Evolutionary conservation across 2,113 vertebrate species (phyloP).

Genomic region (Pachypanchax playfairii): DNA sequence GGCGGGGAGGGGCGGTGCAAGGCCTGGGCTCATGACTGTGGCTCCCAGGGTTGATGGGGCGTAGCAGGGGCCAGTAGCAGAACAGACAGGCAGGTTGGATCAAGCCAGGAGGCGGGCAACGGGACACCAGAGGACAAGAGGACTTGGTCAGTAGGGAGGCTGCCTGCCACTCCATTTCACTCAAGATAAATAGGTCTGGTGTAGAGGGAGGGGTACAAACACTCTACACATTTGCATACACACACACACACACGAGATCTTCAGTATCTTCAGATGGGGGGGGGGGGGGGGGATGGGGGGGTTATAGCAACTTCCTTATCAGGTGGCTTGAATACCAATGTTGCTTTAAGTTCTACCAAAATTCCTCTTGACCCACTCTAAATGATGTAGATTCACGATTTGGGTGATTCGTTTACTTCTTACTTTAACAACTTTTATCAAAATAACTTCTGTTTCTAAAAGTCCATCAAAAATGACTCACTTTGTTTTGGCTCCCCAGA

Average conservation of each 20-base stretch:
- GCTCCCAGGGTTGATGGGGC: constrained; percentile 21
- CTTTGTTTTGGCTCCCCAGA: constrained; percentile 2
- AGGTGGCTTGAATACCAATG: too few relatives aligned
- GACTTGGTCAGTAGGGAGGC: constrained; percentile 33
- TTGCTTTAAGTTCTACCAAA: too few relatives aligned
- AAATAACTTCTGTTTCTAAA: too few relatives aligned
- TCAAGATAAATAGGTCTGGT: constrained; percentile 41
- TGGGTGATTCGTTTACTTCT: background rate
- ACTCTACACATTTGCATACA: too few relatives aligned
- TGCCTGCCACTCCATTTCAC: constrained; percentile 53
- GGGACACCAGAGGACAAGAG: constrained; percentile 46
- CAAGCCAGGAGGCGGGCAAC: constrained; percentile 24
- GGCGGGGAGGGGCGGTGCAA: constrained; percentile 17
- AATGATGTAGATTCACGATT: too few relatives aligned
- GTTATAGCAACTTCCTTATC: too few relatives aligned
- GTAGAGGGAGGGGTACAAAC: background rate
- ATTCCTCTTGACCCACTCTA: too few relatives aligned
- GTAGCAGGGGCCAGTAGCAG: constrained; percentile 4
- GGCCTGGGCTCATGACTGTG: constrained; percentile 17
- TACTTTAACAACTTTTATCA: background rate
- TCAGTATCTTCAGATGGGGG: too few relatives aligned
- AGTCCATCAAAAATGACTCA: constrained; percentile 4
- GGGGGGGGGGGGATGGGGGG: too few relatives aligned
- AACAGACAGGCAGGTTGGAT: constrained; percentile 32
- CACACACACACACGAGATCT: too few relatives aligned